Base-by-base conservation (phyloP, 2,113 vertebrate species). In the Serilophus lunatus region DNA sequence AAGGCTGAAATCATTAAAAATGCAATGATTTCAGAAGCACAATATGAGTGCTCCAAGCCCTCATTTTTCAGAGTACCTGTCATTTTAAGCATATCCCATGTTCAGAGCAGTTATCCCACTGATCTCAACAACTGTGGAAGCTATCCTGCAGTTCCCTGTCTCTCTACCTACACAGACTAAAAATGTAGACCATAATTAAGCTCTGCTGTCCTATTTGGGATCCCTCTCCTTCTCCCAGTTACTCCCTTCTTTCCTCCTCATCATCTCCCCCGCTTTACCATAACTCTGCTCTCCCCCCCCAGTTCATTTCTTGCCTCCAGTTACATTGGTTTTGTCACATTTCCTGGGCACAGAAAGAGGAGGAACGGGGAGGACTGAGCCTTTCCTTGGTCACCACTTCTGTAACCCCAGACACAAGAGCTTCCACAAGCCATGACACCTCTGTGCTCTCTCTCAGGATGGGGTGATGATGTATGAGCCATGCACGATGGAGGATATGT, bases 1-100 rank as follows among this genome's bases (percentile, higher is more conserved):
- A 80, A 90, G 94, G 91, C 79, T 88, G 92, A 94, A 95, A 90
- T 78, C 82, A 93, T 93, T 90, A 96, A 83, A 76, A 72, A 74
- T 80, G 54, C 71, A 93, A 18, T 94, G 79, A 92, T 90, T 94
- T 90, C 50, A 95, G 78, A 91, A 82, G 90, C 50, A 61, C 71
- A 86, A 36, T 56, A 47, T 80, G 85, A 97, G 79, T n/a, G 35
- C 38, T 72, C 50, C 69, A 78, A 78, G 76, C 51, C 56, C 68
- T 78, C 56, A 75, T 93, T 94, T 95, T 86, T 85, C 93, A 90
- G 59, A 70, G 56, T 61, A 75, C 35, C 50, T 86, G 79, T 59
- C 78, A 70, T 74, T 87, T 74, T 53, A 90, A 49, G 63, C 72
- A 78, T 36, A 45, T 47, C 44, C 38, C 42, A 14, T 17, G 22